A percentile compares a stretch with the other conserved stretches of the same genome.
Evolutionary conservation across 2,888 invertebrate genomes (phyloP).

Genomic region (Cheilosia scutellata): DNA sequence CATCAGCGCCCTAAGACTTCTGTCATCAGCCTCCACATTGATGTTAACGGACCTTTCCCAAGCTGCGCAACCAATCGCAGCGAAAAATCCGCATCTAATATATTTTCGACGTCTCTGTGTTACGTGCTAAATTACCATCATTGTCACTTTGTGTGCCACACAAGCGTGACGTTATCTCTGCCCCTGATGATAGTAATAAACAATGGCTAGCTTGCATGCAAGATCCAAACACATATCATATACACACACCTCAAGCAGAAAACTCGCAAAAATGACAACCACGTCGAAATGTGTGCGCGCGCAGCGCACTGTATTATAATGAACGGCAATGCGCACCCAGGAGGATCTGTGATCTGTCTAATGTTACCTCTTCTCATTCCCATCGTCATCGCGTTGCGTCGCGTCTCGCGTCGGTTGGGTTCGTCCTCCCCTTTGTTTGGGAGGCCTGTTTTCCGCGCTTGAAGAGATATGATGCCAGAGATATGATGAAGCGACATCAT

Average conservation of each 20-base stretch:
- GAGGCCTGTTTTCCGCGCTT: conserved; percentile 46
- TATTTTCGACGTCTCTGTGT: conserved; percentile 20
- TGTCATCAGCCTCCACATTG: conserved; percentile 19
- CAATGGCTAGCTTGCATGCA: conserved; percentile 70
- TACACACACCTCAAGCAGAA: conserved; percentile 45
- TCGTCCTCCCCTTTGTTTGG: conserved; percentile 19
- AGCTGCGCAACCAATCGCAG: conserved; percentile 12
- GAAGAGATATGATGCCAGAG: conserved; percentile 68
- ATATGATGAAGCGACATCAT: conserved; percentile 76
- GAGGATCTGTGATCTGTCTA: conserved; percentile 36
- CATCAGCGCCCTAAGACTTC: not conserved
- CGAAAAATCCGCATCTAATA: conserved; percentile 37
- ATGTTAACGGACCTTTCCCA: conserved; percentile 27
- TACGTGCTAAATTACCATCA: conserved; percentile 74
- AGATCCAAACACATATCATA: conserved; percentile 24
- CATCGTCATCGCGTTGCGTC: not conserved
- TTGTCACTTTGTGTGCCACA: conserved; percentile 71
- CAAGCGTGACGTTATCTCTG: conserved; percentile 70
- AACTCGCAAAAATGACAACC: conserved; percentile 62
- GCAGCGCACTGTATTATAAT: conserved; percentile 19
- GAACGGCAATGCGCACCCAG: conserved; percentile 27
- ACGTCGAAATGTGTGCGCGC: conserved; percentile 52
- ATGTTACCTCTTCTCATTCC: conserved; percentile 16
- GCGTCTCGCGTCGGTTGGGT: not conserved
- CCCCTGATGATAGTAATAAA: conserved; percentile 73